These are phyloP conservation scores for Betta splendens DNA, from an alignment of 2,797 vertebrate genomes.

Conservation along the genomic window DNA sequence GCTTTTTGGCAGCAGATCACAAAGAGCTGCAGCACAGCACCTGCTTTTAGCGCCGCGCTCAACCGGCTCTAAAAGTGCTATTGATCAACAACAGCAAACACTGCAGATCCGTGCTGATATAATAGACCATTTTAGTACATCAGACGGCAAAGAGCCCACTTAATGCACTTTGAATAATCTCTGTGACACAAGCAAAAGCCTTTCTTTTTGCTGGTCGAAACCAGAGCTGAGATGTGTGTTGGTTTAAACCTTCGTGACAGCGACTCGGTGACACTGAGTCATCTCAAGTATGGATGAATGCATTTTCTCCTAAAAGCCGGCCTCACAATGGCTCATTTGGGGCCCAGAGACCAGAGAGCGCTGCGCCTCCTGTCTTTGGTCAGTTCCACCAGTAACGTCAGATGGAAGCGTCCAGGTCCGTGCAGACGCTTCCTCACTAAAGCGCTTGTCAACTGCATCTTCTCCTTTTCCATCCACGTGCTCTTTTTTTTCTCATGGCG, in stretches of 20 bases:
- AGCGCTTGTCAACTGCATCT: slow-evolving; percentile 44
- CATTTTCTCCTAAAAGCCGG: slow-evolving; percentile 45
- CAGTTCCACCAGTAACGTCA: slow-evolving; percentile 36
- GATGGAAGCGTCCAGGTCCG: slow-evolving; percentile 31
- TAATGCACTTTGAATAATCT: slow-evolving; percentile 29
- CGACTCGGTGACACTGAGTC: slow-evolving; percentile 35
- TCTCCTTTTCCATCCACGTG: not conserved
- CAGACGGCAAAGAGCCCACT: not conserved
- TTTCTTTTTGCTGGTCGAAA: not conserved
- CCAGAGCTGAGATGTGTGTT: slow-evolving; percentile 14
- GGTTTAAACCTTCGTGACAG: slow-evolving; percentile 29
- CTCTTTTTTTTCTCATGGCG: slow-evolving; percentile 11
- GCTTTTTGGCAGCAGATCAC: slow-evolving; percentile 10
- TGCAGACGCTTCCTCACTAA: slow-evolving; percentile 45
- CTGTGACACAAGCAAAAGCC: not conserved
- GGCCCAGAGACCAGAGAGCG: slow-evolving; percentile 41
- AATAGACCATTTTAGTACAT: slow-evolving; percentile 1
- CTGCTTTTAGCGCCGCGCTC: slow-evolving; percentile 15
- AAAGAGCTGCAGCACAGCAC: slow-evolving; percentile 2
- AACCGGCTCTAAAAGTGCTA: not conserved
- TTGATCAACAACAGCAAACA: slow-evolving; percentile 13
- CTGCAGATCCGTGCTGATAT: not conserved
- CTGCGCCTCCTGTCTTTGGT: slow-evolving; percentile 27
- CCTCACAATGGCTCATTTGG: slow-evolving; percentile 58
- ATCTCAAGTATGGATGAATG: slow-evolving; percentile 48